A percentile compares a stretch with the other conserved stretches of the same genome.
Evolutionary conservation across 1,140 invertebrate genomes (phyloP).

Genomic region (Drosophila rufa): DNA sequence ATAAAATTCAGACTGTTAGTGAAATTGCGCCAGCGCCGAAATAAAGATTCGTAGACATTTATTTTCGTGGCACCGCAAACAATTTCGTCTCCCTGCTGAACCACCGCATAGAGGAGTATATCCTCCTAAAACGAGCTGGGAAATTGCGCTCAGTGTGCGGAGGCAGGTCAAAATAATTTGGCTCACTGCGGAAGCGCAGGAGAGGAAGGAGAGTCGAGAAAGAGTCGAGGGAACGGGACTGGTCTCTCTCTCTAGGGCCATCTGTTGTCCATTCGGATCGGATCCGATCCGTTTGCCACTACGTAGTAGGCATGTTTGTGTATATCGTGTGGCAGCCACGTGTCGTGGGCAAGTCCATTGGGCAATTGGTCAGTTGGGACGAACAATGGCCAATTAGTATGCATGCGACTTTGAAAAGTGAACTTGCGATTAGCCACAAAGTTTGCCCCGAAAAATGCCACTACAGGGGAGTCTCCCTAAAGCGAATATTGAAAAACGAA

Average conservation of each 20-base stretch:
- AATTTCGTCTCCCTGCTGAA: neutral
- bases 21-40: constrained; percentile 70
- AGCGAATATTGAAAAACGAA: neutral
- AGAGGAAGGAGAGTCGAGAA: neutral
- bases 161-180: constrained; percentile 76
- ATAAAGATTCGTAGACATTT: constrained; percentile 56
- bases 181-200: constrained; percentile 60
- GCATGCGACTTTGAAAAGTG: constrained; percentile 72
- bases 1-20: constrained; percentile 66
- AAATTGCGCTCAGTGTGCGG: constrained; percentile 52
- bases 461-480: neutral
- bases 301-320: neutral
- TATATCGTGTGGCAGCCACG: constrained; percentile 75
- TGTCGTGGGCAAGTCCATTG: constrained; percentile 70
- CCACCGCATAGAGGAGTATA: neutral
- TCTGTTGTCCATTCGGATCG: constrained; percentile 51
- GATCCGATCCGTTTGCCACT: neutral
- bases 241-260: constrained; percentile 56
- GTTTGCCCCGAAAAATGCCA: constrained; percentile 17
- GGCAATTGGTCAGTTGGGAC: constrained; percentile 59
- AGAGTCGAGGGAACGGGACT: constrained; percentile 16
- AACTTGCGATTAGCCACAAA: constrained; percentile 66
- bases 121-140: neutral
- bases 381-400: constrained; percentile 57
- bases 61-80: constrained; percentile 41